phyloP scores from a whole-genome alignment of 2,113 vertebrate species.

The Brachypteracias leptosomus region DNA sequence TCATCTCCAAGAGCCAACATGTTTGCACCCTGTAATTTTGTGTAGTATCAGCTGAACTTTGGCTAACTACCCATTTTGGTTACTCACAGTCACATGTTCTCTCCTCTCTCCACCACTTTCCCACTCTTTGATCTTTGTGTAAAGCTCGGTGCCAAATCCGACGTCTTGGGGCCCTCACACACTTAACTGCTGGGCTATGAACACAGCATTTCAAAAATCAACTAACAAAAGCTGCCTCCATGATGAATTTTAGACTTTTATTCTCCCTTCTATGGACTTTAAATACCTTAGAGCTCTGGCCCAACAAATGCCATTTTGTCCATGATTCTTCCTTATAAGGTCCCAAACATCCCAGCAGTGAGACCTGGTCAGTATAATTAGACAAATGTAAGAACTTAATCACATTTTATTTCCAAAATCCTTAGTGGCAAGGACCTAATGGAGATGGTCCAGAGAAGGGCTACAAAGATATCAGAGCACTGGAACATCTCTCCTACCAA shows the following conservation, averaged over 20 bases:
- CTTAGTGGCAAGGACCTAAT: not conserved
- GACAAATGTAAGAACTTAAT: not conserved
- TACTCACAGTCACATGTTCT: not conserved
- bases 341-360: not conserved
- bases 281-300: not conserved
- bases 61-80: not conserved
- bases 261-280: not conserved
- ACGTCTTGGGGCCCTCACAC: not conserved
- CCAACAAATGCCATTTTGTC: not conserved
- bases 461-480: too few relatives aligned
- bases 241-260: not conserved
- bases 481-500: too few relatives aligned
- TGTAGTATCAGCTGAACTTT: not conserved
- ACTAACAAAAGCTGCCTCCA: not conserved
- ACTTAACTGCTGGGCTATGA: rapidly evolving
- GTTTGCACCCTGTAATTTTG: not conserved
- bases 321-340: not conserved
- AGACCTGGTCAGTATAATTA: not conserved
- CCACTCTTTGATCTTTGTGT: not conserved
- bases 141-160: not conserved
- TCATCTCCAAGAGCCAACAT: not conserved
- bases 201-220: not conserved
- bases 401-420: not conserved
- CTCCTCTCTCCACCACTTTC: not conserved
- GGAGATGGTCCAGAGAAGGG: too few relatives aligned